Evolutionary conservation across 1,140 invertebrate species (phyloP), one percentile per base, ranked within the genome.

Genomic region (Druon quercuslanigerum): DNA sequence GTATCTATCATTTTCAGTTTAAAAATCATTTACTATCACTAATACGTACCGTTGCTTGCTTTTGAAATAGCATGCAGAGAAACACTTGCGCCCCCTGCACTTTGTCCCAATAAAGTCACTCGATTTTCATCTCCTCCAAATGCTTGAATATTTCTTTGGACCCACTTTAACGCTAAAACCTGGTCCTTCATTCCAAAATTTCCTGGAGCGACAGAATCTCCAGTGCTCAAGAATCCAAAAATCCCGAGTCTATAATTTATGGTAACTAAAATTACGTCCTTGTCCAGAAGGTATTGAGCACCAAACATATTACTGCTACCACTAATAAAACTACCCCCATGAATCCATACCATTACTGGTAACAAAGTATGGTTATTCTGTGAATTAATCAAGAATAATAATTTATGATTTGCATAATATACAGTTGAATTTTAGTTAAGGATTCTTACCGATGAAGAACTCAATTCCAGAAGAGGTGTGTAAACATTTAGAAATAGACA

Each of bases 151-250:
- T 89, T 86, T 19, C 84, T 51, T 51, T 84, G 73, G 17, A 89
- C 72, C 88, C 92, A 93, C 79, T 90, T 87, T 19, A 93, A 81
- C 14, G 84, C 86, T 19, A 77, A 20, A 6, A 83, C 84, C 84
- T 93, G 92, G 84, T 93, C 93, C 84, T 90, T 88, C 54, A 93
- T 79, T 0, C 92, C 92, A 50, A 88, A 90, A 83, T 93, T 93
- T 13, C 92, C 92, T 12, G 90, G 87, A 7, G 86, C 85, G 33
- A 84, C 80, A 60, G 71, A 73, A 74, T 91, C 89, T 16, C 80
- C 87, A 7, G 89, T 90, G 14, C 87, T 88, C 12, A 92, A 76
- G 79, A 92, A 92, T 7, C 90, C 89, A 87, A 51, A 13, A 72
- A 71, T 66, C 33, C 91, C 91, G 7, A 93, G 83, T 74, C 92